Evolutionary conservation across 2,888 invertebrate genomes (phyloP), one percentile per base, ranked within the genome.

Genomic region (Syrphus vitripennis): DNA sequence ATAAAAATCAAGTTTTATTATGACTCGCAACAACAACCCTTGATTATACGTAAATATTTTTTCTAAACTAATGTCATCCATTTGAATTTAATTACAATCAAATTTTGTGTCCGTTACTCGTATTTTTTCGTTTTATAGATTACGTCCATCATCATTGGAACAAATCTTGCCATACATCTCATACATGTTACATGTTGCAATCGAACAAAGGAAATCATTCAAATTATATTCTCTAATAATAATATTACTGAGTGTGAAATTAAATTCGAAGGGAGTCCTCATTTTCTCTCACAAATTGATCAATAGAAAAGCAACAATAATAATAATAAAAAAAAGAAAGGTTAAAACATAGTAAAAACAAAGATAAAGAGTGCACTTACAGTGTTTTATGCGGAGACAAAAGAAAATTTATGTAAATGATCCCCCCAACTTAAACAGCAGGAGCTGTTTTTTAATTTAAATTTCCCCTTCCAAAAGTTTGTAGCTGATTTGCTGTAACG

Each of bases 161-260:
- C 14, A 37, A 71, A 65, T 53, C 78, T 34, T 34, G 71, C 75
- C 83, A 67, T 48, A 63, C 19, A 16, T 29, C 59, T 29, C 59
- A 21, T 71, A 67, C 80, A 75, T 75, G 83, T 70, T 79, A 1
- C 57, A 65, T 67, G 83, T 84, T 80, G 71, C 75, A 84, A 84
- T 53, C 19, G 31, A 67, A 12, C 74, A 26, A 29, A 24, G 19
- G 14, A 57, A 19, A 70, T 59, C 59, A 21, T 37, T 37, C 12
- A 21, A 48, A 48, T 24, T 55, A 2, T 12, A 19, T 19, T 57
- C 57, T 57, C 37, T 21, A 48, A 19, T 45, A 1, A 19, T 19
- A 12, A 1, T 10, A 31, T 21, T 37, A 34, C 57, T 16, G 29
- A 31, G 53, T 37, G 63, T 63, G 37, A 63, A 26, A 71, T 65